Percentiles rank a stretch among this genome's conserved stretches.
Conservation (phyloP, 2,888 invertebrate species). For the Ectropis crepuscularia region DNA sequence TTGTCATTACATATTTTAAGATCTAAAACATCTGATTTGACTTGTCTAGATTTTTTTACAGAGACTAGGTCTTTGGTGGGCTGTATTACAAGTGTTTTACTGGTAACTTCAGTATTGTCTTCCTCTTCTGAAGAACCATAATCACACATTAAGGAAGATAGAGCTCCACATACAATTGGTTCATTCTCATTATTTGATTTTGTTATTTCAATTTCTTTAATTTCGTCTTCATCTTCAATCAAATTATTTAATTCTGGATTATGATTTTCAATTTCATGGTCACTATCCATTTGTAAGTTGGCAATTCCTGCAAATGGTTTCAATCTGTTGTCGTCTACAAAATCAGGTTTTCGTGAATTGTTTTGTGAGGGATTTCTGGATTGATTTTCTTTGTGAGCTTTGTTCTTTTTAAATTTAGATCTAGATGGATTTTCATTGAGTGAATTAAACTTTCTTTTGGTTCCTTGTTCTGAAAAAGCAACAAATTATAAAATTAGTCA, state of each 20-base stretch:
- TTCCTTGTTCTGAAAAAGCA: conserved; percentile 35
- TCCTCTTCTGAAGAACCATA: conserved; percentile 84
- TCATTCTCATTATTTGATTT: conserved; percentile 28
- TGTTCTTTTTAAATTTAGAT: conserved; percentile 34
- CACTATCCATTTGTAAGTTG: conserved; percentile 56
- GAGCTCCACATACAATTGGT: conserved; percentile 78
- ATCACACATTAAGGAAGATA: conserved; percentile 83
- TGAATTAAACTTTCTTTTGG: conserved; percentile 44
- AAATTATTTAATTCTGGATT: conserved; percentile 40
- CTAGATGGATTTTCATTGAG: conserved; percentile 38
- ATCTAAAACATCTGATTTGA: not conserved
- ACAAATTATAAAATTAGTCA: conserved; percentile 6
- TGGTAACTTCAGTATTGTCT: conserved; percentile 21
- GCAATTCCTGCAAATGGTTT: conserved; percentile 80
- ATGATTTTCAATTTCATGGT: conserved; percentile 44
- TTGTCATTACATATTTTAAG: conserved; percentile 1
- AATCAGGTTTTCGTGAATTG: conserved; percentile 36
- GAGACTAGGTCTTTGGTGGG: not conserved
- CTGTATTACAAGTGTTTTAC: not conserved
- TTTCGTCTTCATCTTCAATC: conserved; percentile 70
- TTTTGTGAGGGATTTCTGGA: conserved; percentile 31
- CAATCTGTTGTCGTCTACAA: conserved; percentile 62
- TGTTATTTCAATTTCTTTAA: conserved; percentile 31
- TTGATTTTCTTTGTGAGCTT: conserved; percentile 14
- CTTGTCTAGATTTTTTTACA: not conserved